These are phyloP conservation scores for Orthochromis indermauri DNA, from an alignment of 2,113 vertebrate species.

Conservation along the genomic window DNA sequence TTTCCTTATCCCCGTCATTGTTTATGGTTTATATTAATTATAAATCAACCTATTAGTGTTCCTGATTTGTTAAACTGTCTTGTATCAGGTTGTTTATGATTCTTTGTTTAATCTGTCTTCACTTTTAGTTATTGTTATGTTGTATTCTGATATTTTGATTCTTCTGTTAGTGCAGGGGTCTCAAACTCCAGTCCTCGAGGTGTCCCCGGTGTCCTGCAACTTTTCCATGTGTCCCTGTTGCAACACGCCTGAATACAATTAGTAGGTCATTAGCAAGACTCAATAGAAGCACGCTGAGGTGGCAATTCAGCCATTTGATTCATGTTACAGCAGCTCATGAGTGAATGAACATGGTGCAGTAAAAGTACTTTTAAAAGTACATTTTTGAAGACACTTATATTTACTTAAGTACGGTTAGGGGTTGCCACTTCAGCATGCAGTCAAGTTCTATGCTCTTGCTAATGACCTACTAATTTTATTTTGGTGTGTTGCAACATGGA, in stretches of 20 bases:
- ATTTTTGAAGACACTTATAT: background rate
- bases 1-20: accelerated
- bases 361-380: background rate
- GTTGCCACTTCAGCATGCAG: background rate
- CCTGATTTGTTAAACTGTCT: background rate
- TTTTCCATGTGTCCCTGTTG: background rate
- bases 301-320: background rate
- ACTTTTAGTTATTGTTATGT: background rate
- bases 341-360: accelerated
- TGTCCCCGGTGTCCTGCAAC: background rate
- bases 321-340: background rate
- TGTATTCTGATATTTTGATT: background rate
- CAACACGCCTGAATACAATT: background rate
- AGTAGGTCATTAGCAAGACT: background rate
- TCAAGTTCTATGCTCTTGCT: background rate
- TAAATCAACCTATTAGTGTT: background rate
- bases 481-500: background rate
- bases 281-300: background rate
- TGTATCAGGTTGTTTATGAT: background rate
- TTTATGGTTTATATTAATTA: background rate
- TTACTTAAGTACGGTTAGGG: background rate
- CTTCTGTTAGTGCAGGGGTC: background rate
- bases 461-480: background rate
- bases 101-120: background rate
- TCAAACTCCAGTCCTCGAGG: background rate